Percentiles rank a stretch among this genome's conserved stretches.
phyloP scores from a whole-genome alignment of 2,113 vertebrate genomes.

The Oenanthe melanoleuca region DNA sequence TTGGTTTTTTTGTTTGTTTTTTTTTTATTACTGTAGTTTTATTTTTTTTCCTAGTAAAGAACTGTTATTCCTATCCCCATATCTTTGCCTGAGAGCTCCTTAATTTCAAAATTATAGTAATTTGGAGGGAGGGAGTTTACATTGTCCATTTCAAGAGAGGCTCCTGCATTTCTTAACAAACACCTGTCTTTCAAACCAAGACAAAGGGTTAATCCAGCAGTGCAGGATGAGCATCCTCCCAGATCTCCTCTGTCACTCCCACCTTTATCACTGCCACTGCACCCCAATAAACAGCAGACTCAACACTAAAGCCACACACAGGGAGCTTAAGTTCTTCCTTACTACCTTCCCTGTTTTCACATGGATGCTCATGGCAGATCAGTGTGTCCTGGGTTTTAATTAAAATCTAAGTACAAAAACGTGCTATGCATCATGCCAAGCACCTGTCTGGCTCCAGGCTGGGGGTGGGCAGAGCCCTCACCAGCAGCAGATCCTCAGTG shows the following conservation, averaged over 20 bases:
- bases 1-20: too few relatives aligned
- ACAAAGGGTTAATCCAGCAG: neutral
- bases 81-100: too few relatives aligned
- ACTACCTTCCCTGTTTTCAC: neutral
- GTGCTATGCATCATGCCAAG: neutral
- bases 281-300: neutral
- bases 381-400: neutral
- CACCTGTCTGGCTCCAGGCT: accelerated
- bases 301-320: neutral
- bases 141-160: too few relatives aligned
- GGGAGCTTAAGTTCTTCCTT: neutral
- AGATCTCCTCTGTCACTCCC: neutral
- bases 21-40: too few relatives aligned
- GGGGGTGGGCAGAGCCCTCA: neutral
- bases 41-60: too few relatives aligned
- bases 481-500: accelerated
- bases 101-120: too few relatives aligned
- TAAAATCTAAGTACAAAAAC: neutral
- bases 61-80: too few relatives aligned
- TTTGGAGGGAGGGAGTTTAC: too few relatives aligned
- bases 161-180: too few relatives aligned
- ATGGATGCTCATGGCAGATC: accelerated
- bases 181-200: too few relatives aligned
- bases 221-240: neutral
- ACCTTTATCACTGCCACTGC: accelerated